Conservation (phyloP, 2,113 vertebrate genomes). For the Poeciliopsis occidentalis region DNA sequence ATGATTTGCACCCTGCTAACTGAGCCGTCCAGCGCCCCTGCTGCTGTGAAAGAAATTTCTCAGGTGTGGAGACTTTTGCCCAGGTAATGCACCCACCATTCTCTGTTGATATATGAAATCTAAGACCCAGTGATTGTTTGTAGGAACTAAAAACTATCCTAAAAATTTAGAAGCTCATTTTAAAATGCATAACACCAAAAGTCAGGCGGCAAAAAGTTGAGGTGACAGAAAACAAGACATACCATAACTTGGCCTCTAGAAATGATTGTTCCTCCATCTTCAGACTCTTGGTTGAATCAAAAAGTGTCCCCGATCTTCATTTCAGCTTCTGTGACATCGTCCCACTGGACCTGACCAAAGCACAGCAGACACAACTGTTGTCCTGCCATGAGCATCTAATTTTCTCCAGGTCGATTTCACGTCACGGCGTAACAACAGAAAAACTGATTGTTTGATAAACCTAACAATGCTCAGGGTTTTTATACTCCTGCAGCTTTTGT, state of each 20-base stretch:
- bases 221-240: conserved; percentile 4
- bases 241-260: conserved; percentile 1
- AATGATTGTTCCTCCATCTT: conserved; percentile 3
- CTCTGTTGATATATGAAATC: no score
- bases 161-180: background rate
- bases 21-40: no score
- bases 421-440: conserved; percentile 1
- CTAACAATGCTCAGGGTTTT: background rate
- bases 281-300: conserved; percentile 14
- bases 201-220: conserved; percentile 1
- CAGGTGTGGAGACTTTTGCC: no score
- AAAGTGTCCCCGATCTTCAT: conserved; percentile 41
- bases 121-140: background rate
- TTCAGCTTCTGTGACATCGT: conserved; percentile 46
- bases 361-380: conserved; percentile 1
- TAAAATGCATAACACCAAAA: background rate
- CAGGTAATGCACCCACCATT: no score
- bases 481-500: background rate
- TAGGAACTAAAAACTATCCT: background rate
- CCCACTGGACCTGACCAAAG: conserved; percentile 33
- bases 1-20: no score
- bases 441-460: background rate
- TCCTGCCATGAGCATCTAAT: conserved; percentile 8
- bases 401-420: background rate
- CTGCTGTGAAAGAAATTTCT: no score